These are phyloP conservation scores for Ramphastos sulfuratus DNA, from an alignment of 2,113 vertebrate genomes.

Conservation along the genomic window DNA sequence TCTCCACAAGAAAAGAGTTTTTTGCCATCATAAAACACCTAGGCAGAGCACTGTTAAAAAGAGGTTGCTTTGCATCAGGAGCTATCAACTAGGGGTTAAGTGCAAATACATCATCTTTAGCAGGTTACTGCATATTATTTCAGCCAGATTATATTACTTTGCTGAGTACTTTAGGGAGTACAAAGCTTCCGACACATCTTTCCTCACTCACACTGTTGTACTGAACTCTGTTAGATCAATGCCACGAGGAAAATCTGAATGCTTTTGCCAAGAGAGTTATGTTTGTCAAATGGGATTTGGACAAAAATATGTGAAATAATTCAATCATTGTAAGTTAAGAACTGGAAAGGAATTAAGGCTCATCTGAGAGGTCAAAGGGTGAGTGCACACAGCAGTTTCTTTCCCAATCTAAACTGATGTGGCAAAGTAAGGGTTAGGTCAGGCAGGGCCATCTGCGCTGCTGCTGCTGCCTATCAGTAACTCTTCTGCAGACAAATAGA, in stretches of 20 bases:
- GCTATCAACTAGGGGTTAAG: constrained; percentile 27
- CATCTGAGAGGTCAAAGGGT: background rate
- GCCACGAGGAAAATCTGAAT: background rate
- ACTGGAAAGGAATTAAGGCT: background rate
- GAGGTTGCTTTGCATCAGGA: background rate
- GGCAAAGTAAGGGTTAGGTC: background rate
- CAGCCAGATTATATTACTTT: background rate
- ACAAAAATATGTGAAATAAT: background rate
- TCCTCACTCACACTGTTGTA: background rate
- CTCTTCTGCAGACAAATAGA: background rate
- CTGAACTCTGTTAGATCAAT: background rate
- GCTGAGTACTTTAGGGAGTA: background rate
- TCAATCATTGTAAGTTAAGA: background rate
- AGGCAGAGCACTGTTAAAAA: background rate
- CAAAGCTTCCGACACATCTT: background rate
- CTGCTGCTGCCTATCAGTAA: background rate
- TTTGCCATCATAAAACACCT: background rate
- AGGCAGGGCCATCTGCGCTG: background rate
- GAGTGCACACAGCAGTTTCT: fast-evolving
- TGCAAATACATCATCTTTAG: constrained; percentile 21
- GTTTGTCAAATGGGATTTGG: background rate
- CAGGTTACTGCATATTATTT: background rate
- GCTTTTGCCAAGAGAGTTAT: background rate
- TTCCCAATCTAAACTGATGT: background rate
- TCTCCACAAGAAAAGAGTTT: background rate